These are phyloP conservation scores for Himalopsyche anomala DNA, from an alignment of 2,888 invertebrate species.

Conservation along the genomic window DNA sequence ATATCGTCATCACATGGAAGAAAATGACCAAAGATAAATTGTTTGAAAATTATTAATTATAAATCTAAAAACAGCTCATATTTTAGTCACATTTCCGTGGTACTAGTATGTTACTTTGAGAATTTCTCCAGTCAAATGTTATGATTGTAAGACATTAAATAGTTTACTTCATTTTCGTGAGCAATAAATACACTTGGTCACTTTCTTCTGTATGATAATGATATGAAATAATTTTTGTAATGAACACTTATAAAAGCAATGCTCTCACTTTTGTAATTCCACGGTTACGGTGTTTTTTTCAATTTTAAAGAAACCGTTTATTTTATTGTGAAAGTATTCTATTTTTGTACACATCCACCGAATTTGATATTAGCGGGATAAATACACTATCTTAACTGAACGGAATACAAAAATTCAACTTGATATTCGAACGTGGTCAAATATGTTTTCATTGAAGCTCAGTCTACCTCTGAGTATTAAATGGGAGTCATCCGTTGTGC, in stretches of 20 bases:
- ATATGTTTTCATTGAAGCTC: constrained; percentile 53
- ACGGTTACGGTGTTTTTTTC: neutral
- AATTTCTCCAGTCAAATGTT: too few species aligned
- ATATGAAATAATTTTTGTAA: neutral
- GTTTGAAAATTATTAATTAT: too few species aligned
- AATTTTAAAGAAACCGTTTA: neutral
- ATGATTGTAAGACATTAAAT: too few species aligned
- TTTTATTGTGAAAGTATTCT: neutral
- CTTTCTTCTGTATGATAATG: too few species aligned
- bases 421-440: constrained; percentile 16
- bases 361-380: neutral
- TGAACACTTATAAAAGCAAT: neutral
- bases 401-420: neutral
- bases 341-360: neutral
- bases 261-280: neutral
- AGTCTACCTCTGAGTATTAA: constrained; percentile 47
- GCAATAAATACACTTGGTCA: too few species aligned
- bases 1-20: too few species aligned
- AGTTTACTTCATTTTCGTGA: too few species aligned
- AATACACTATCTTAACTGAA: constrained; percentile 27
- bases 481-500: constrained; percentile 49
- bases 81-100: too few species aligned
- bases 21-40: too few species aligned
- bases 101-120: too few species aligned
- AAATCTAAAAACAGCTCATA: too few species aligned